Evolutionary conservation across 1,140 invertebrate genomes (phyloP).

Genomic region (Polypedilum pembai): DNA sequence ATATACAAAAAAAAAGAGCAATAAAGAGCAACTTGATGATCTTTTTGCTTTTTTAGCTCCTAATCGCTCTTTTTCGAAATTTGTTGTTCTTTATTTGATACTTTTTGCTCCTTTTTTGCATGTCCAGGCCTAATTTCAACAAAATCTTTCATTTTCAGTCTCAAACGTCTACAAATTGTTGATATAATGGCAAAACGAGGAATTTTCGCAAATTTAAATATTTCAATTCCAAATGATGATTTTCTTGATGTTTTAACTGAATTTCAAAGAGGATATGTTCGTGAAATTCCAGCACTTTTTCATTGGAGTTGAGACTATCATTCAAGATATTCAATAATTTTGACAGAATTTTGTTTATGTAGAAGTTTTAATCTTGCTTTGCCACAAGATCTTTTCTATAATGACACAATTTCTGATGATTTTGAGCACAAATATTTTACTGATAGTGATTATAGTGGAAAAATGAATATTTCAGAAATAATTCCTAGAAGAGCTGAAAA

Average conservation of each 20-base stretch:
- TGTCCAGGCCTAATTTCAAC: neutral
- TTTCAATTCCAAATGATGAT: neutral
- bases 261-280: neutral
- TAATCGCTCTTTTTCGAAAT: too few species aligned
- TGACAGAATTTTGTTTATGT: neutral
- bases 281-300: neutral
- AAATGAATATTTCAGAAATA: neutral
- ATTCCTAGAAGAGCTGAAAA: neutral
- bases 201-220: neutral
- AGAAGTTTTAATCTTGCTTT: neutral
- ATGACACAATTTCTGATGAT: neutral
- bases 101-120: too few species aligned
- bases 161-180: neutral
- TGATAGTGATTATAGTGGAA: neutral
- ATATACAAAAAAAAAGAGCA: too few species aligned
- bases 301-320: neutral
- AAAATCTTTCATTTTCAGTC: neutral
- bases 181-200: neutral
- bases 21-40: too few species aligned
- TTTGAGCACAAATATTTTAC: neutral
- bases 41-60: too few species aligned
- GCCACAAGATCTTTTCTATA: neutral
- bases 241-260: neutral
- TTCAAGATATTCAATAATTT: neutral
- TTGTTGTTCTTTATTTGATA: too few species aligned